Evolutionary conservation across 1,140 invertebrate species (phyloP).

Genomic region (Delia radicum): DNA sequence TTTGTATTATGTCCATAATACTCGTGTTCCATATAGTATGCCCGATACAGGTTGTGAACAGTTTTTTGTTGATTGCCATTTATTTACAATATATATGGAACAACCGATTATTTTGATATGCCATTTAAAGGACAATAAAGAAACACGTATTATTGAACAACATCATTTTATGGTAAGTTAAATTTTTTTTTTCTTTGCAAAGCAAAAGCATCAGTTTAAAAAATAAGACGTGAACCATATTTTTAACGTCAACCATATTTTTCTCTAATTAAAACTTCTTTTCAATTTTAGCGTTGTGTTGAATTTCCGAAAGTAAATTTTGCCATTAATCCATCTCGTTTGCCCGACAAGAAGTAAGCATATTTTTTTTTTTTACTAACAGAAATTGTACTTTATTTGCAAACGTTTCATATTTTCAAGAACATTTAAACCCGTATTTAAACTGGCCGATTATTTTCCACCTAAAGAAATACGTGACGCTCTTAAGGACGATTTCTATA

Average conservation of each 20-base stretch:
- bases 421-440: background rate
- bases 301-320: conserved; percentile 6
- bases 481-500: conserved; percentile 12
- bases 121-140: conserved; percentile 26
- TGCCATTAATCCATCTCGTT: conserved; percentile 6
- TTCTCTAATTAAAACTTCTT: background rate
- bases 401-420: background rate
- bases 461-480: conserved; percentile 16
- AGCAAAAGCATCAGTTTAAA: too few relatives aligned
- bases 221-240: background rate
- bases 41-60: conserved; percentile 27
- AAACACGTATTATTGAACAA: conserved; percentile 40
- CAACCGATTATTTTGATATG: conserved; percentile 45
- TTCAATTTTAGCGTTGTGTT: background rate
- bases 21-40: conserved; percentile 36
- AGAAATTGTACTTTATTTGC: background rate
- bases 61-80: conserved; percentile 51
- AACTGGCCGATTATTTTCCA: background rate
- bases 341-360: conserved; percentile 12
- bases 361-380: background rate
- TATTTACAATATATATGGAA: conserved; percentile 43
- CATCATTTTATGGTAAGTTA: conserved; percentile 46
- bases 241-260: too few relatives aligned
- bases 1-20: conserved; percentile 45
- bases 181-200: background rate